Evolutionary conservation across 1,140 invertebrate genomes (phyloP).

Genomic region (Phocides pigmalion): DNA sequence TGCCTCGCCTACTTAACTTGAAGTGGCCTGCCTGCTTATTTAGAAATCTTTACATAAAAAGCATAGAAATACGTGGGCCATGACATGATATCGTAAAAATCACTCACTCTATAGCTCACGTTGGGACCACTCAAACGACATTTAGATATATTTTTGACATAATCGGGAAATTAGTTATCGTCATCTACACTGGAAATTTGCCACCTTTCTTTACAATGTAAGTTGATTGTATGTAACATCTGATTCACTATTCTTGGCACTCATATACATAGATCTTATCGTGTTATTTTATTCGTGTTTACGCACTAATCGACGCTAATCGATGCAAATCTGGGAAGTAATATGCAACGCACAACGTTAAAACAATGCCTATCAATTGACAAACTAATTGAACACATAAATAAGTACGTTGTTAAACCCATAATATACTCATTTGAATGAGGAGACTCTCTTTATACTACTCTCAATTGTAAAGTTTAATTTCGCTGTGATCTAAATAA

Average conservation of each 20-base stretch:
- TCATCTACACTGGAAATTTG: background rate
- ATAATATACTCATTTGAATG: background rate
- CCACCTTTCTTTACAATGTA: background rate
- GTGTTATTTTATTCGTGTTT: slow-evolving; percentile 23
- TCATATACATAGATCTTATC: slow-evolving; percentile 15
- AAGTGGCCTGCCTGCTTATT: too few species aligned
- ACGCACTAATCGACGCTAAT: slow-evolving; percentile 19
- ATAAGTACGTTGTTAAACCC: background rate
- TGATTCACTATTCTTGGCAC: slow-evolving; percentile 1
- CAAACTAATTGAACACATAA: slow-evolving; percentile 5
- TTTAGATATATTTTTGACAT: too few species aligned
- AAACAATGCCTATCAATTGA: slow-evolving; percentile 26
- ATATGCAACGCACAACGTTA: slow-evolving; percentile 4
- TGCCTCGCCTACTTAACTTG: too few species aligned
- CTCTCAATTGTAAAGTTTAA: background rate
- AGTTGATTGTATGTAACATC: background rate
- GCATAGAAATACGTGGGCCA: too few species aligned
- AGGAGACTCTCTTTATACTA: background rate
- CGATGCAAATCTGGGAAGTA: slow-evolving; percentile 18
- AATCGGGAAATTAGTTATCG: too few species aligned
- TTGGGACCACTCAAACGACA: too few species aligned
- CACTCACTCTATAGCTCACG: too few species aligned
- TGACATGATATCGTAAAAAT: too few species aligned
- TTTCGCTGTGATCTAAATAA: too few species aligned
- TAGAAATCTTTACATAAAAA: too few species aligned